Percentiles rank a stretch among this genome's conserved stretches.
Conservation (phyloP, 2,113 vertebrate genomes). For the Eubucco bourcierii region DNA sequence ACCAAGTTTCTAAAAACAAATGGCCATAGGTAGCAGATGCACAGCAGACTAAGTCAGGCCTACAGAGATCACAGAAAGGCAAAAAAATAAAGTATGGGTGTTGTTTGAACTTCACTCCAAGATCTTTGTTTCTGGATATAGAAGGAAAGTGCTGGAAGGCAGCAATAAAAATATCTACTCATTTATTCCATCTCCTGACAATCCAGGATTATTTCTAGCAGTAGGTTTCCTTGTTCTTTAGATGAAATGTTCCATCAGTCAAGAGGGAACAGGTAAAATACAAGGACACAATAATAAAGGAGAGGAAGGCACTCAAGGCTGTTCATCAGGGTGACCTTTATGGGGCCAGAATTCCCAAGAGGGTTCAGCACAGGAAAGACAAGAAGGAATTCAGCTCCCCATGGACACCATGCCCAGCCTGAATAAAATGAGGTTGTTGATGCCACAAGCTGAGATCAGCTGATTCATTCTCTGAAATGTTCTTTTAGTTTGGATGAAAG, state of each 20-base stretch:
- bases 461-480: background rate
- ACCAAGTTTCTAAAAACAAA: background rate
- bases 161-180: background rate
- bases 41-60: background rate
- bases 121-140: background rate
- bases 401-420: rapidly evolving
- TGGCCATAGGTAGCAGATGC: background rate
- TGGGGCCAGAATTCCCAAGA: background rate
- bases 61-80: background rate
- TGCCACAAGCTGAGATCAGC: background rate
- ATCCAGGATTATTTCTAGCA: background rate
- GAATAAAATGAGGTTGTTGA: background rate
- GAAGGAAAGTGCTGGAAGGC: background rate
- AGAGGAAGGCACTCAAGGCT: background rate
- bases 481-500: background rate
- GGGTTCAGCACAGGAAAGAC: background rate
- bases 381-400: background rate
- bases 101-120: background rate
- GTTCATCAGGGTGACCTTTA: background rate
- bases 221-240: background rate
- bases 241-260: background rate
- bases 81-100: background rate
- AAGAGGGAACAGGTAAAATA: background rate
- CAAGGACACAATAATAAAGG: background rate
- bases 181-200: background rate